phyloP scores from a whole-genome alignment of 2,797 vertebrate genomes.

The Neomorphus geoffroyi region DNA sequence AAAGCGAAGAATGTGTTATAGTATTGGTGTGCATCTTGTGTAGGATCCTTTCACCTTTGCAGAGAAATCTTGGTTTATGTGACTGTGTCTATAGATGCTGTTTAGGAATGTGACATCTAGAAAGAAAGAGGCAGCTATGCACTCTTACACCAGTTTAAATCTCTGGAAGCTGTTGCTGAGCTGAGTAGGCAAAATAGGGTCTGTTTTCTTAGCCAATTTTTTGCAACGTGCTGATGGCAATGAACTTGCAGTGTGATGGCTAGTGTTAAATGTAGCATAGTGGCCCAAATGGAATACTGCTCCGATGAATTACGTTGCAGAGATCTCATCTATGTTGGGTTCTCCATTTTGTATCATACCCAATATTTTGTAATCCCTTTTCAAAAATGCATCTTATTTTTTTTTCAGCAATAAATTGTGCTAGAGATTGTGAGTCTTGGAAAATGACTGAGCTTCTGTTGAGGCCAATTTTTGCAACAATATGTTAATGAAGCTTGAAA shows the following conservation, averaged over 20 bases:
- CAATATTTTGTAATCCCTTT: neutral
- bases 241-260: neutral
- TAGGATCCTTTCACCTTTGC: neutral
- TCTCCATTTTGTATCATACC: neutral
- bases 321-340: neutral
- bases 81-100: neutral
- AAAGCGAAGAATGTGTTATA: neutral
- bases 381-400: neutral
- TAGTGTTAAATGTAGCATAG: neutral
- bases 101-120: neutral
- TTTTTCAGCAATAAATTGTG: neutral
- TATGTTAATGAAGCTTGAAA: constrained; percentile 54
- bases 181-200: neutral
- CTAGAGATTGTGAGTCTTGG: neutral
- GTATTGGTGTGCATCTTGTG: neutral
- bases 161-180: neutral
- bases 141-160: neutral
- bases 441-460: constrained; percentile 43
- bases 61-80: neutral
- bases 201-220: neutral
- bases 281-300: neutral
- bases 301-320: neutral
- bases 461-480: constrained; percentile 45
- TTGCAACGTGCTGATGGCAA: neutral
- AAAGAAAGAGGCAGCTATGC: neutral